Evolutionary conservation across 2,797 vertebrate genomes (phyloP).

Genomic region (Tapirus indicus): DNA sequence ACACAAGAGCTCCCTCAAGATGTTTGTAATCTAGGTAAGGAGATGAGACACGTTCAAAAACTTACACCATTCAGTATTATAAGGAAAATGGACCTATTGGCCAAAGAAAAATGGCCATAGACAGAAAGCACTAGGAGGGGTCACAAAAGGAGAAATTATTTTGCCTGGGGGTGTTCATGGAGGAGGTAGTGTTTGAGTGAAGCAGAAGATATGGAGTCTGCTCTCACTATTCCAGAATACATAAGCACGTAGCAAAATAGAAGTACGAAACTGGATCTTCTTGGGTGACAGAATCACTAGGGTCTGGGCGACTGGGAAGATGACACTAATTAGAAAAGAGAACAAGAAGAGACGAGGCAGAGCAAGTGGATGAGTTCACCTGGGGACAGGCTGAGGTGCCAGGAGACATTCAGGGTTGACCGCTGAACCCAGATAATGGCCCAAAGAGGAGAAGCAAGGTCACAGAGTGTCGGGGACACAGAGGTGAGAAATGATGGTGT

Average conservation of each 20-base stretch:
- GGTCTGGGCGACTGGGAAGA: not conserved
- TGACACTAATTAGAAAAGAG: not conserved
- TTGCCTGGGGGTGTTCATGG: not conserved
- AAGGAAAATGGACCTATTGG: not conserved
- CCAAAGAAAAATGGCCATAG: not conserved
- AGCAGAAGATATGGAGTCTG: not conserved
- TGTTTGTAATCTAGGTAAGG: not conserved
- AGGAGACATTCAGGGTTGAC: not conserved
- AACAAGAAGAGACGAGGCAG: not conserved
- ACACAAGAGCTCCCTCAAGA: not conserved
- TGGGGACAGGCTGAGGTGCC: not conserved
- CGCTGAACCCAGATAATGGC: not conserved
- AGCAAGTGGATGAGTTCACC: not conserved
- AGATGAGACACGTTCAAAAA: not conserved
- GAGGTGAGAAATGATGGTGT: not conserved
- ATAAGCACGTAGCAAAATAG: not conserved
- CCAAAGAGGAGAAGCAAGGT: not conserved
- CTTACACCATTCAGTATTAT: not conserved
- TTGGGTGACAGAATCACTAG: not conserved
- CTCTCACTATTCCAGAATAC: not conserved
- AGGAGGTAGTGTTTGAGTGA: not conserved
- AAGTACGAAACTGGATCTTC: not conserved
- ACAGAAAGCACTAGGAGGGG: not conserved
- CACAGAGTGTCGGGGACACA: not conserved
- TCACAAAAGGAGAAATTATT: not conserved